Evolutionary conservation across 37 sponge, comb jelly and placozoan species (phyloP), one percentile per base, ranked within the genome.

Genomic region (Petrosia ficiformis): DNA sequence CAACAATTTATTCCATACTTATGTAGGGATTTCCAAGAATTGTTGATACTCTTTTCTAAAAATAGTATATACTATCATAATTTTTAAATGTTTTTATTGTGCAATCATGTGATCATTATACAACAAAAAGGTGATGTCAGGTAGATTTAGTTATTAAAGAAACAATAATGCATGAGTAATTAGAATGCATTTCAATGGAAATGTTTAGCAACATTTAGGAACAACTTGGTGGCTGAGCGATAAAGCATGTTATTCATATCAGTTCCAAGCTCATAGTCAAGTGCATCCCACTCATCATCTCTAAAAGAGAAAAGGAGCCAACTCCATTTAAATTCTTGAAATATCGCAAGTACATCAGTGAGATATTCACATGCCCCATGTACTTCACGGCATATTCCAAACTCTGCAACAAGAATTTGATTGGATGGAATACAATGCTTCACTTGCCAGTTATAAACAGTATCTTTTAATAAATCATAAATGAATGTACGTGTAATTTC

Each of bases 271-370:
- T 84, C 86, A 42, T 84, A 84, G 67, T 84, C 86, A 48, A 84
- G 29, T 36, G 78, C 73, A 59, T 84, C 76, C 86, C 86, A 84
- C 43, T 84, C 86, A 19, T 82, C 78, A 42, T 84, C 86, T 39
- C 86, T 31, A 38, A 71, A 84, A 16, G 86, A 84, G 48, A 77
- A 84, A 22, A 84, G 68, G 26, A 76, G 72, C 86, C 86, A 84
- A 39, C 74, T 78, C 86, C 86, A 84, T 8, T 68, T 58, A 67
- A 56, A 70, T 60, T 72, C 68, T 8, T 21, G 1, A 59, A 84
- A 84, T 29, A 84, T 70, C 24, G 36, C 74, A n/a, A 78, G 42
- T 37, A 84, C 30, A 39, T 84, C 86, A 0, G 14, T 61, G 8
- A 84, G 67, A 41, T 67, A 84, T 0, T 78, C 38, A 36, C 39